These are phyloP conservation scores for Salticus scenicus DNA, from an alignment of 2,888 invertebrate species.

Conservation along the genomic window DNA sequence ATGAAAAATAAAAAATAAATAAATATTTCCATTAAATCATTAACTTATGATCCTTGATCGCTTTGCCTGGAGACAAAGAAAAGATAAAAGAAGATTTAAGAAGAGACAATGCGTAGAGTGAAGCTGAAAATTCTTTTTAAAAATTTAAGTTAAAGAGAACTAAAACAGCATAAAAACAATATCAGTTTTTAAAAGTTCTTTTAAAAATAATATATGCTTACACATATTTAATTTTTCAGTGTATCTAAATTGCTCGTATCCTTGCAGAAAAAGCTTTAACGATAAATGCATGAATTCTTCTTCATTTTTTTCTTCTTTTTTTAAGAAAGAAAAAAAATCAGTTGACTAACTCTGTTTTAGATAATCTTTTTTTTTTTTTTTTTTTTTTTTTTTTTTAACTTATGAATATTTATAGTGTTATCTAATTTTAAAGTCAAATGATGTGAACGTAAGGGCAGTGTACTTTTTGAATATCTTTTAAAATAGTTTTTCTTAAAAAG, in stretches of 20 bases:
- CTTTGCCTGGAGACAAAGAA: neutral
- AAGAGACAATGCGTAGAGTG: neutral
- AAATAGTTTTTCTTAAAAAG: no score
- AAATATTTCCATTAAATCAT: constrained; percentile 19
- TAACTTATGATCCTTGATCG: neutral
- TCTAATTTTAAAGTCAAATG: neutral
- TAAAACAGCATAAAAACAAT: neutral
- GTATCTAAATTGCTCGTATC: neutral
- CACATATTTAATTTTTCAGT: neutral
- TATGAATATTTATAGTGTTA: constrained; percentile 6
- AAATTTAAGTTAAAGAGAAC: neutral
- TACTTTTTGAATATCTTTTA: no score
- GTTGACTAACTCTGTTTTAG: neutral
- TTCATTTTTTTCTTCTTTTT: neutral
- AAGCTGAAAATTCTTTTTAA: neutral
- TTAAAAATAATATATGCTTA: neutral
- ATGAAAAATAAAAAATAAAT: no score
- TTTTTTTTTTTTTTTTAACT: neutral
- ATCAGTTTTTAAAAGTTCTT: neutral
- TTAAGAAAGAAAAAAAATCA: no score
- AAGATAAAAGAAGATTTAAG: constrained; percentile 14
- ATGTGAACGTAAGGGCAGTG: no score
- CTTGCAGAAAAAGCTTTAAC: neutral
- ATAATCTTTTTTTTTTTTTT: neutral
- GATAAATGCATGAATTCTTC: neutral